These are phyloP conservation scores for Zygogramma bicolorata DNA, from an alignment of 2,888 invertebrate genomes.

Conservation along the genomic window DNA sequence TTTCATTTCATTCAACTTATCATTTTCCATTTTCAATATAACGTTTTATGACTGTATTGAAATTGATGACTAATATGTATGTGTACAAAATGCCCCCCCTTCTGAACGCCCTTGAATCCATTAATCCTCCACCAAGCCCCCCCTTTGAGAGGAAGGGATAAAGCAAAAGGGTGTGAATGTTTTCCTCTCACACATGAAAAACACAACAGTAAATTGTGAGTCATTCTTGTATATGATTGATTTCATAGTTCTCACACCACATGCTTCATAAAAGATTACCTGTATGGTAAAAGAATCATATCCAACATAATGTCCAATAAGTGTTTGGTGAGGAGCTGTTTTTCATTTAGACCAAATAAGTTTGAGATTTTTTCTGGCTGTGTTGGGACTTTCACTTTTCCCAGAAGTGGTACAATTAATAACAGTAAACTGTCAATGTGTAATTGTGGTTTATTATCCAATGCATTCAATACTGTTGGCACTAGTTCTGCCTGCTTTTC, in stretches of 20 bases:
- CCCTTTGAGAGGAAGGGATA: too few species aligned
- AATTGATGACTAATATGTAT: too few species aligned
- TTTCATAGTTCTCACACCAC: too few species aligned
- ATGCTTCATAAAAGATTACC: conserved; percentile 67
- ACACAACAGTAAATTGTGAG: not conserved
- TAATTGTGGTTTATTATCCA: conserved; percentile 83
- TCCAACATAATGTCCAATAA: conserved; percentile 85
- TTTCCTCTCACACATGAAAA: too few species aligned
- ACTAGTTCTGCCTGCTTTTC: conserved; percentile 82
- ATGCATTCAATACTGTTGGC: conserved; percentile 80
- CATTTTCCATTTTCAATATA: too few species aligned
- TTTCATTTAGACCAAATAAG: conserved; percentile 79
- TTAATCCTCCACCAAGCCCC: too few species aligned
- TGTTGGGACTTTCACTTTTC: conserved; percentile 76
- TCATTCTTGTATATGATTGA: too few species aligned
- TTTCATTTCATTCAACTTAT: too few species aligned
- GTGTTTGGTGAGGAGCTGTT: conserved; percentile 76
- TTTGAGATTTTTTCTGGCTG: conserved; percentile 74
- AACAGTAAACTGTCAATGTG: conserved; percentile 90
- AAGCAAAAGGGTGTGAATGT: too few species aligned
- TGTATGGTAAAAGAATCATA: conserved; percentile 86
- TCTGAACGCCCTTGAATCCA: too few species aligned
- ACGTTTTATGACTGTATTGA: too few species aligned
- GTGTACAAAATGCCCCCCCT: too few species aligned
- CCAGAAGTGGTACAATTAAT: conserved; percentile 83